Base-by-base conservation (phyloP, 2,888 invertebrate species). In the Eugnorisma glareosa region DNA sequence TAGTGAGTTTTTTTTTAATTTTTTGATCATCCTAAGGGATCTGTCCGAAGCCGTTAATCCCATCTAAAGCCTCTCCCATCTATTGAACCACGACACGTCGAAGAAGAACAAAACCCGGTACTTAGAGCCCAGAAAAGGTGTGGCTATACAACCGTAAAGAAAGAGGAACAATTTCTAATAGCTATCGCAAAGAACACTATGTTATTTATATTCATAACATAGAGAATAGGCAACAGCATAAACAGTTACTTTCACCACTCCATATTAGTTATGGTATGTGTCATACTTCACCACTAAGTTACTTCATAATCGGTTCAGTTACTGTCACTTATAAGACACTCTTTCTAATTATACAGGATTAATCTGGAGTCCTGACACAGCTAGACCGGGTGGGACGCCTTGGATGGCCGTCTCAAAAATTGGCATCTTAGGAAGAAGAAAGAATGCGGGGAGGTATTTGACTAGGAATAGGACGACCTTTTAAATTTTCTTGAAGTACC, bases 191-290 rank as follows among this genome's bases (percentile, higher is more conserved):
- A 40, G 43, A 51, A 79, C 37, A 64, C 45, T 28, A 24, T 67
- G 66, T 69, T 61, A 77, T 64, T 78, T 51, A 73, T 69, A 79
- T 80, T 84, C 68, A 76, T 75, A 67, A 40, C 54, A 57, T 45
- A 81, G 67, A 75, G 73, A 63, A 83, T 59, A 77, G 59, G 40
- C 66, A 40, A 63, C 75, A 35, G 28, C 61, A 67, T 45, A 67
- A 68, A 73, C 74, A 73, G 61, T 82, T 80, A 82, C 86, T 88
- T 88, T 88, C 87, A 84, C 87, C 67, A 28, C 24, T 67, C 85
- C 75, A 75, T 77, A 75, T 80, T 67, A 28, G 75, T 69, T 64
- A 67, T 21, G 51, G 69, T 28, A 77, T 73, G 77, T 75, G 73
- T 82, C 78, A 76, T 45, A 40, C 64, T 73, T 66, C 51, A 51